Evolutionary conservation across 2,888 invertebrate species (phyloP), one percentile per base, ranked within the genome.

Genomic region (Nephrocerus scutellatus): DNA sequence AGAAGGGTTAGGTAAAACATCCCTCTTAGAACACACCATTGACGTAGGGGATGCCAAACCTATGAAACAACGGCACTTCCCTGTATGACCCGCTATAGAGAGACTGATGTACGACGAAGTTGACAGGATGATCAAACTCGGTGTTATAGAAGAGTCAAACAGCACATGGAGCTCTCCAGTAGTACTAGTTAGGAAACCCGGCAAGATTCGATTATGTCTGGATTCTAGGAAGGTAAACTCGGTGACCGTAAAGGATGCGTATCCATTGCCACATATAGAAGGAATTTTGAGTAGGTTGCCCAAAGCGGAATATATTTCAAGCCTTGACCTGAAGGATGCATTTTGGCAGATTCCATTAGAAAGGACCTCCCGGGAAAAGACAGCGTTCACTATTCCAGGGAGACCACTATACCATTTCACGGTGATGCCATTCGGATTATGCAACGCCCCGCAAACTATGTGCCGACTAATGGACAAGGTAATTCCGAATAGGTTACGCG

Each of bases 91-190:
- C 2, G 43, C 39, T 6, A 32, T 44, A 6, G 44, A 50, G 19
- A 41, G 39, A 10, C 18, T 46, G 12, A 33, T 50, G 6, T 41
- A 46, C 25, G 33, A 41, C 6, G 58, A 61, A 40, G 44, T 62
- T 1, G 57, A 60, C 22, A 28, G 53, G 3, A 62, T 62, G 60
- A 18, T 62, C 2, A 35, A 20, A 5, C 29, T 48, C 3, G 56
- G 49, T 5, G 50, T 62, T 0, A 51, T 63, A 2, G 59, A 60
- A 22, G 52, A 49, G 10, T 55, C 54, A 0, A 40, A 44, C 5
- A 60, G 61, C 18, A 38, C 51, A 0, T 59, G 59, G 59, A 50
- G 52, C 5, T 55, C 52, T 2, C 56, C 59, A 2, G 50, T 58
- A 2, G 51, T 57, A 0, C 46, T 59, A 32, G 52, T 56, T 1